phyloP scores from a whole-genome alignment of 1,140 invertebrate species.

The Neodiprion virginianus region DNA sequence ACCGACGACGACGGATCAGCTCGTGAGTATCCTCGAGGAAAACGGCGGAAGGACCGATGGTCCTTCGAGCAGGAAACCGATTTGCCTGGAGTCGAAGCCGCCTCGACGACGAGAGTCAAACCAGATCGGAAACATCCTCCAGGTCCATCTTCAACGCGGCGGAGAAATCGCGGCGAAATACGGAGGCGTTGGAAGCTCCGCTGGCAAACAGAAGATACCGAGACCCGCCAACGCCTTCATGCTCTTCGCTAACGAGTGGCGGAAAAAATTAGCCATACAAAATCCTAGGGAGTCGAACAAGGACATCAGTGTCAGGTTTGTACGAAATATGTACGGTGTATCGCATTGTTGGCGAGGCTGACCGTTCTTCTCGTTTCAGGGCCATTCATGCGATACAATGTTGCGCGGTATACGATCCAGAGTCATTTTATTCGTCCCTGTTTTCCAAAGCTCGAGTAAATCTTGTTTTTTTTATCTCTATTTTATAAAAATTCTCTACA shows the following conservation, averaged over 20 bases:
- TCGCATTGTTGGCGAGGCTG: constrained; percentile 5
- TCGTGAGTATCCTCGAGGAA: constrained; percentile 11
- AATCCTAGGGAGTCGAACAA: constrained; percentile 70
- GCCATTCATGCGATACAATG: too few species aligned
- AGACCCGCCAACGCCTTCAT: constrained; percentile 73
- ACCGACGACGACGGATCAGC: background rate
- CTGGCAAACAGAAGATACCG: constrained; percentile 62
- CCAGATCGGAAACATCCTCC: constrained; percentile 28
- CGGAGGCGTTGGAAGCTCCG: constrained; percentile 20
- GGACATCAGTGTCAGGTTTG: constrained; percentile 67
- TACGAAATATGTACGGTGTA: constrained; percentile 17
- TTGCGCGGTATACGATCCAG: too few species aligned
- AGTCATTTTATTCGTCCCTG: too few species aligned
- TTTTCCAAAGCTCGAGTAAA: too few species aligned
- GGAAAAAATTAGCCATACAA: constrained; percentile 64
- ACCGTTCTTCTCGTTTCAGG: background rate
- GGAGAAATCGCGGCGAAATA: constrained; percentile 17
- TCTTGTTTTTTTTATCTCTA: too few species aligned
- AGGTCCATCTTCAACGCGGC: constrained; percentile 35
- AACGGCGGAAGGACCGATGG: constrained; percentile 13
- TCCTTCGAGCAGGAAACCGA: constrained; percentile 30
- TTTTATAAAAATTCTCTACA: too few species aligned
- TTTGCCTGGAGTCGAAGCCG: constrained; percentile 39
- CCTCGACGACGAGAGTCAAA: constrained; percentile 31
- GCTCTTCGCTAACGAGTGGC: constrained; percentile 70